phyloP scores from a whole-genome alignment of 1,140 invertebrate species.

The Heliconius hewitsoni region DNA sequence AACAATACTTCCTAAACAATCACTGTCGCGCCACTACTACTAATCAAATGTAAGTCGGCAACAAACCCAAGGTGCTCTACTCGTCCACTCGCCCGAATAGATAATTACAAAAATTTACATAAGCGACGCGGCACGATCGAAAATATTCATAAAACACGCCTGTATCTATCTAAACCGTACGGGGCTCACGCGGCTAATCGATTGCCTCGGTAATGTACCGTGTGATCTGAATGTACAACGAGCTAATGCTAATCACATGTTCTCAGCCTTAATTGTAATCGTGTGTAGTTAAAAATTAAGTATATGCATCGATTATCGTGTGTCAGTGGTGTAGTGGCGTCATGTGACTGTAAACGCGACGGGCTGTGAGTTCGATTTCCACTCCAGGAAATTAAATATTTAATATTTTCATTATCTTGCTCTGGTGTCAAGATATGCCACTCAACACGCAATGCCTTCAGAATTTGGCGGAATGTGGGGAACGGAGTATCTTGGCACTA shows the following conservation, averaged over 20 bases:
- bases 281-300: conserved; percentile 12
- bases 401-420: too few relatives aligned
- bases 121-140: conserved; percentile 1
- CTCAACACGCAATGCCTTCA: too few relatives aligned
- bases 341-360: too few relatives aligned
- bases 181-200: conserved; percentile 18
- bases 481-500: too few relatives aligned
- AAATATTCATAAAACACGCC: conserved; percentile 10
- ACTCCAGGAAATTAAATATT: too few relatives aligned
- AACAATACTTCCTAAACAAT: background rate
- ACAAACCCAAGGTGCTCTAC: background rate
- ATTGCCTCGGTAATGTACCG: conserved; percentile 21
- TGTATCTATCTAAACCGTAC: conserved; percentile 1
- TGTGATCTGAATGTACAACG: conserved; percentile 27
- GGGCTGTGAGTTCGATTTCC: too few relatives aligned
- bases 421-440: too few relatives aligned
- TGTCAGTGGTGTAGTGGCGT: too few relatives aligned
- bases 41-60: conserved; percentile 12
- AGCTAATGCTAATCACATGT: conserved; percentile 14
- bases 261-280: conserved; percentile 16
- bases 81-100: background rate
- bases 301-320: background rate
- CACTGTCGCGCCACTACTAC: background rate
- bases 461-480: too few relatives aligned
- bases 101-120: conserved; percentile 12